These are phyloP conservation scores for Bos javanicus DNA, from an alignment of 2,113 vertebrate species.

Conservation along the genomic window DNA sequence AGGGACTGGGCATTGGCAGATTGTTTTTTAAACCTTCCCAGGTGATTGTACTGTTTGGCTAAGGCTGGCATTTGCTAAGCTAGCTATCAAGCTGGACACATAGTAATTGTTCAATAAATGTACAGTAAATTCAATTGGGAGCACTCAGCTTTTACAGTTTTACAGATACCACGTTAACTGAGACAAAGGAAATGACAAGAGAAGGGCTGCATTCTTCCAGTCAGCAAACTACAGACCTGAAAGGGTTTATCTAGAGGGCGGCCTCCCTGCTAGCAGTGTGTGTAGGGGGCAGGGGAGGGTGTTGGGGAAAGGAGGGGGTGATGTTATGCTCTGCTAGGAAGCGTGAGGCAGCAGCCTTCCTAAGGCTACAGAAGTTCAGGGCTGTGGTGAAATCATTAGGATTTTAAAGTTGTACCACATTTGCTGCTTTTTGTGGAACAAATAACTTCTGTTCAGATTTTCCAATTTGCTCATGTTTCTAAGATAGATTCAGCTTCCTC, in stretches of 20 bases:
- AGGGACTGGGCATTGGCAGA: neutral
- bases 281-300: accelerated
- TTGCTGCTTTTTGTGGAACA: constrained; percentile 2
- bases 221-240: neutral
- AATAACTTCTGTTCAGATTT: constrained; percentile 8
- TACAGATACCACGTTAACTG: neutral
- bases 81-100: neutral
- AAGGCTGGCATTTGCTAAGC: neutral
- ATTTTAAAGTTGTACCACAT: constrained; percentile 23
- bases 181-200: neutral
- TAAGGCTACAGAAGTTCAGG: neutral
- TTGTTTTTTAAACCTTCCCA: neutral
- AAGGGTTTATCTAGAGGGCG: neutral
- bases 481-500: neutral
- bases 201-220: neutral
- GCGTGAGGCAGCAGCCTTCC: neutral
- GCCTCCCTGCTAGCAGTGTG: neutral
- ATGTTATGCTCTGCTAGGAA: neutral
- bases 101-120: neutral
- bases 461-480: neutral
- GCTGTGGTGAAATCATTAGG: neutral
- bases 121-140: neutral
- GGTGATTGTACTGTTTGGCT: neutral
- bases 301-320: neutral
- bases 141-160: neutral